phyloP scores from a whole-genome alignment of 2,113 vertebrate species.

The Leucopsar rothschildi region DNA sequence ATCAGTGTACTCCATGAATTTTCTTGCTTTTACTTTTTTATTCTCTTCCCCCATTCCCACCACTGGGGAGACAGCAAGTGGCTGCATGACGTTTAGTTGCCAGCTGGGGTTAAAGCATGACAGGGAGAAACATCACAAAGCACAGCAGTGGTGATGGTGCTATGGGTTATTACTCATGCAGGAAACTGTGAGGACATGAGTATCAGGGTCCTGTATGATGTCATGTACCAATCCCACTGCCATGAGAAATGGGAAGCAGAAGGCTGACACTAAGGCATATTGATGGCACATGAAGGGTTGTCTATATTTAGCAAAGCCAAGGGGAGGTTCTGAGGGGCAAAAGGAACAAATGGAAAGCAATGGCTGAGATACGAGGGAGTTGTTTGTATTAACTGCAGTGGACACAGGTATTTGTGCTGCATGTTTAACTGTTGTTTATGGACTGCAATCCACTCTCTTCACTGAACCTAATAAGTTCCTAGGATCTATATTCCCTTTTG shows the following conservation, averaged over 20 bases:
- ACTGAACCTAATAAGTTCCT: background rate
- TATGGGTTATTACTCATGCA: fast-evolving
- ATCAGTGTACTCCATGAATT: background rate
- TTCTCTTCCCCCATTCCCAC: background rate
- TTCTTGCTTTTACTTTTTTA: background rate
- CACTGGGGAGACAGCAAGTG: background rate
- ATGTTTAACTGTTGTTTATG: background rate
- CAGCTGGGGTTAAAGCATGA: background rate
- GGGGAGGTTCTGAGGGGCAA: background rate
- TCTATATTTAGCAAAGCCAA: background rate
- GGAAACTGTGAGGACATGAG: background rate
- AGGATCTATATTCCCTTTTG: conserved; percentile 6
- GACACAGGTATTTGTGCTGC: background rate
- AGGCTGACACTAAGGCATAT: background rate
- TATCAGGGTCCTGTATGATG: background rate
- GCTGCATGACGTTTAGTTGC: background rate
- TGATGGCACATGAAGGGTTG: background rate
- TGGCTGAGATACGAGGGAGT: background rate
- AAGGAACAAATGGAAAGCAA: background rate
- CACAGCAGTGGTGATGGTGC: background rate
- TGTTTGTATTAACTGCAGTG: background rate
- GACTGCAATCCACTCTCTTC: background rate
- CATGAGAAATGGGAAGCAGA: background rate
- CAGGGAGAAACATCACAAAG: background rate
- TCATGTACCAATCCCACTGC: background rate